Evolutionary conservation across 2,888 invertebrate species (phyloP).

Genomic region (Gastracanthus pulcherrimus): DNA sequence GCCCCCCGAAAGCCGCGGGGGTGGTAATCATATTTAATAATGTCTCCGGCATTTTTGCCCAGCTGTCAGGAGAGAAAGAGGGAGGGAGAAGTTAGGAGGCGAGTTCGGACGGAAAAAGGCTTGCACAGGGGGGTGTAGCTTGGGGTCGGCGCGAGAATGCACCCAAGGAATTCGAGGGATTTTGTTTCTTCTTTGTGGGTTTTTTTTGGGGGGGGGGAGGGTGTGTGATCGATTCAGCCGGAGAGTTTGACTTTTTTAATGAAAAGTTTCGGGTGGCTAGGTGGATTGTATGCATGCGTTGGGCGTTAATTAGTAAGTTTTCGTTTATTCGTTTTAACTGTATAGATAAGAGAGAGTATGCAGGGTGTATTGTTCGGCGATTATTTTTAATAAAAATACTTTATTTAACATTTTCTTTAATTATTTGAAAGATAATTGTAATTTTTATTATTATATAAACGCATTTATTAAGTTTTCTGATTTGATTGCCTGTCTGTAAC

Average conservation of each 20-base stretch:
- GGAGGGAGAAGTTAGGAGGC: conserved; percentile 59
- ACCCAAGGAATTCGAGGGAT: conserved; percentile 49
- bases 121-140: background rate
- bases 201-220: background rate
- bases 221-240: background rate
- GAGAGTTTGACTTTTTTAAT: conserved; percentile 23
- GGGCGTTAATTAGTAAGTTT: conserved; percentile 36
- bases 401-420: no score
- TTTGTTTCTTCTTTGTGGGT: conserved; percentile 2
- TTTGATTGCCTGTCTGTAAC: no score
- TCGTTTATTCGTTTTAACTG: background rate
- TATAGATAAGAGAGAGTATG: background rate
- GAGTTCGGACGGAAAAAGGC: conserved; percentile 48
- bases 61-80: conserved; percentile 64
- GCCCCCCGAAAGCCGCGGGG: conserved; percentile 3
- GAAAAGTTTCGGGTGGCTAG: background rate
- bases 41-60: conserved; percentile 73
- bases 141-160: conserved; percentile 23
- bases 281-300: background rate
- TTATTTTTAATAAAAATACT: no score
- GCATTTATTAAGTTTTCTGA: no score
- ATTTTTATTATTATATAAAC: no score
- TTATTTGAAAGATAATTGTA: no score
- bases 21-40: conserved; percentile 76
- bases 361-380: background rate